Percentiles rank a stretch among this genome's conserved stretches.
phyloP scores from a whole-genome alignment of 2,113 vertebrate genomes.

The Dicerorhinus sumatrensis region DNA sequence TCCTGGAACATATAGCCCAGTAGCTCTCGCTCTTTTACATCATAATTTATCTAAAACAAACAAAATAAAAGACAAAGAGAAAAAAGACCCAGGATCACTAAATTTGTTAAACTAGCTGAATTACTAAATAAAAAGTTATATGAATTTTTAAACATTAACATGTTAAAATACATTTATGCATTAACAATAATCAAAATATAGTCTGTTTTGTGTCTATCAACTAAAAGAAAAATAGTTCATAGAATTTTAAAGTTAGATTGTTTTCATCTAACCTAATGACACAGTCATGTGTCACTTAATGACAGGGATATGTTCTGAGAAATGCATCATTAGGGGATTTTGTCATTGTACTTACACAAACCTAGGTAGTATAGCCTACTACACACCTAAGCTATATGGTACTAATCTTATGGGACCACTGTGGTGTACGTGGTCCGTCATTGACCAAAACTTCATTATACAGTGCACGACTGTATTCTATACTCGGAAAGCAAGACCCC shows the following conservation, averaged over 20 bases:
- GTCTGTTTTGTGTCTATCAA: slow-evolving; percentile 12
- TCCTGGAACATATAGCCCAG: slow-evolving; percentile 94
- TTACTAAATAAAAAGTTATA: slow-evolving; percentile 48
- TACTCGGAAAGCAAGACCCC: neutral
- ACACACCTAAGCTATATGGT: neutral
- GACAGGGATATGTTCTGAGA: neutral
- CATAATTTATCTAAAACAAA: slow-evolving; percentile 93
- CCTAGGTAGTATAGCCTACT: neutral
- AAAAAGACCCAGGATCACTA: slow-evolving; percentile 78
- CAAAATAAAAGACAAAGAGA: slow-evolving; percentile 81
- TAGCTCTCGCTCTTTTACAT: slow-evolving; percentile 90
- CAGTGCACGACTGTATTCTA: neutral
- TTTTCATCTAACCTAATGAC: neutral
- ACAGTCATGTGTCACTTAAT: neutral
- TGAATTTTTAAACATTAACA: slow-evolving; percentile 24
- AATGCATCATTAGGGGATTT: neutral
- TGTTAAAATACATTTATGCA: slow-evolving; percentile 31
- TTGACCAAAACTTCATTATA: too few relatives aligned
- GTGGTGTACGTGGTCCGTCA: too few relatives aligned
- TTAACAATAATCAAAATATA: slow-evolving; percentile 11
- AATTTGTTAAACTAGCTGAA: slow-evolving; percentile 57
- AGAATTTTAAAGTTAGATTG: neutral
- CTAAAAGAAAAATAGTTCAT: neutral
- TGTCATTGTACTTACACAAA: neutral
- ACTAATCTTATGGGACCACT: neutral